phyloP scores from a whole-genome alignment of 2,888 invertebrate genomes.

The Dugesia japonica region DNA sequence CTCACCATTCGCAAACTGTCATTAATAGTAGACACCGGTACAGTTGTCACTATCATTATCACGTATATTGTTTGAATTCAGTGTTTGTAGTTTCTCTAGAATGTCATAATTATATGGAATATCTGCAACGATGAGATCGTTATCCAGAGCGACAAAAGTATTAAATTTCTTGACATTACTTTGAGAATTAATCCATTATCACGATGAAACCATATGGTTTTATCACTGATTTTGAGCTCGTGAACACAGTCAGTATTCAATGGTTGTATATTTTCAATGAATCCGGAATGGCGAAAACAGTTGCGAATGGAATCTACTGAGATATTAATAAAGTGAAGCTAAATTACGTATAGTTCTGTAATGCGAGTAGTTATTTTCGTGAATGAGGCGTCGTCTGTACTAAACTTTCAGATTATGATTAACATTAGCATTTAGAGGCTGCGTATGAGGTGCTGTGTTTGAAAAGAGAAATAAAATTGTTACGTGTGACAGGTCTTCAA shows the following conservation, averaged over 20 bases:
- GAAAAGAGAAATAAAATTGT: neutral
- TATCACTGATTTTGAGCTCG: neutral
- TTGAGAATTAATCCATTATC: neutral
- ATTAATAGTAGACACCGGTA: neutral
- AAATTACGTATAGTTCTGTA: neutral
- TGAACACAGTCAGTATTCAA: neutral
- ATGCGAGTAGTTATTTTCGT: neutral
- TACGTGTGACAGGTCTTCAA: neutral
- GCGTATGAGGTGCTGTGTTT: constrained; percentile 36
- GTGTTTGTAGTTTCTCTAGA: neutral
- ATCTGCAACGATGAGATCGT: neutral
- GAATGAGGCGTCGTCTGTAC: constrained; percentile 33
- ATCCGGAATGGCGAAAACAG: neutral
- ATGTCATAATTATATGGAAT: neutral
- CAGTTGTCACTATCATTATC: neutral
- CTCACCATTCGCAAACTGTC: neutral
- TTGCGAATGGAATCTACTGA: no score
- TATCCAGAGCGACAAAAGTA: neutral
- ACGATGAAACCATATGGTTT: neutral
- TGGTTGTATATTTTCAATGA: neutral
- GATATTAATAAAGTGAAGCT: constrained; percentile 17
- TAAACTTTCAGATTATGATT: constrained; percentile 36
- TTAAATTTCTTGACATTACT: neutral
- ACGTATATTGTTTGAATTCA: neutral
- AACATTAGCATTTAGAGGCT: constrained; percentile 37